phyloP scores from a whole-genome alignment of 2,797 vertebrate species.

The Odontamblyopus lacepedii region DNA sequence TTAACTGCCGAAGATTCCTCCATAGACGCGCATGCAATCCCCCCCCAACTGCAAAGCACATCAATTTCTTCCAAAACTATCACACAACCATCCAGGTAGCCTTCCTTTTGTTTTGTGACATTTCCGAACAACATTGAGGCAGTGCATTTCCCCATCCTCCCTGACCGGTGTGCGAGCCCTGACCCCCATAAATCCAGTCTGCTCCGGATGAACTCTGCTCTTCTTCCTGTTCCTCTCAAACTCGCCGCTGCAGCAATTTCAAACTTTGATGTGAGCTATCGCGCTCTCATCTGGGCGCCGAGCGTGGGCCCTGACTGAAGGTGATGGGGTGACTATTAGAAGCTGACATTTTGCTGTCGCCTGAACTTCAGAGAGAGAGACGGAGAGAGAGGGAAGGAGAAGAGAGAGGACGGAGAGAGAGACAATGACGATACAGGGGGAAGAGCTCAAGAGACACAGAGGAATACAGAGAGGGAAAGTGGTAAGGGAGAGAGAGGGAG shows the following conservation, averaged over 20 bases:
- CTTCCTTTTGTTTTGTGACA: neutral
- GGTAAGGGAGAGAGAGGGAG: neutral
- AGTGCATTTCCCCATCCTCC: slow-evolving; percentile 12
- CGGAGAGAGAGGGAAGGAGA: neutral
- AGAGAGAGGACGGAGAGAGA: neutral
- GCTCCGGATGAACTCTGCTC: slow-evolving; percentile 21
- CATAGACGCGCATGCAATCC: no score
- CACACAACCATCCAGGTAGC: neutral
- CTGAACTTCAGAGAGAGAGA: slow-evolving; percentile 49
- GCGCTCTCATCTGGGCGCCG: slow-evolving; percentile 48
- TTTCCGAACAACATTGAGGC: slow-evolving; percentile 9
- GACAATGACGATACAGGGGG: neutral
- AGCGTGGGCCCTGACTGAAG: slow-evolving; percentile 48
- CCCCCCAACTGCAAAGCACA: neutral
- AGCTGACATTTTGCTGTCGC: slow-evolving; percentile 58
- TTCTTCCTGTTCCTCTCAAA: slow-evolving; percentile 17
- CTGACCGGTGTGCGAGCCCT: slow-evolving; percentile 21
- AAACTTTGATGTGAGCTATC: slow-evolving; percentile 61
- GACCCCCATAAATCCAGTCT: slow-evolving; percentile 23
- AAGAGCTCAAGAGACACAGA: neutral
- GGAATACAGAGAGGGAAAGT: neutral
- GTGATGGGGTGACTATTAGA: slow-evolving; percentile 57
- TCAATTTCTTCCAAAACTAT: neutral
- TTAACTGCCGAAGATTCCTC: no score
- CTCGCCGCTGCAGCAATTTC: slow-evolving; percentile 37